A percentile compares a stretch with the other conserved stretches of the same genome.
These are phyloP conservation scores for Tenthredo notha DNA, from an alignment of 2,888 invertebrate species.

Conservation along the genomic window DNA sequence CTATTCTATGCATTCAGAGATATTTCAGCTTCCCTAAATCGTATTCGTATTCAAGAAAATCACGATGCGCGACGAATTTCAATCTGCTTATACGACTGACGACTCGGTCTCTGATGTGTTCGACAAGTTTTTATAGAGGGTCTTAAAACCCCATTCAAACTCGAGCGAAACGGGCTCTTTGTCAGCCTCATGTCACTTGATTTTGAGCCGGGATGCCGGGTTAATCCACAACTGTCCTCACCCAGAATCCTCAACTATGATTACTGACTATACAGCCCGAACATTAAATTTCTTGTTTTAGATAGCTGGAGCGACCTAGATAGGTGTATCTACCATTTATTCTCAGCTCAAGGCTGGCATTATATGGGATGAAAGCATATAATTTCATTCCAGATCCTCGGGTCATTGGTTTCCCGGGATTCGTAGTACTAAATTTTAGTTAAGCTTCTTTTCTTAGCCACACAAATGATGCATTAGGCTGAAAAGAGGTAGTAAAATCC, in stretches of 20 bases:
- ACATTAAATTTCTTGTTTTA: not conserved
- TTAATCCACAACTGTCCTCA: constrained; percentile 20
- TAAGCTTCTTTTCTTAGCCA: not conserved
- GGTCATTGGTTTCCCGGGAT: not conserved
- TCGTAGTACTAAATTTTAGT: not conserved
- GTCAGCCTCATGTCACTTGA: not conserved
- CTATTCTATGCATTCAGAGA: not conserved
- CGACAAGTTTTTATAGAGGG: constrained; percentile 18
- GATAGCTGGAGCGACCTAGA: not conserved
- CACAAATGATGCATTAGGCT: not conserved
- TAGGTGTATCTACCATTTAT: not conserved
- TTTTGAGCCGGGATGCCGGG: not conserved
- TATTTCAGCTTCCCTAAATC: not conserved
- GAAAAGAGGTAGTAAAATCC: not conserved
- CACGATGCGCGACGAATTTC: not conserved
- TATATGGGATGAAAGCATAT: not conserved
- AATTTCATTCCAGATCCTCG: constrained; percentile 4
- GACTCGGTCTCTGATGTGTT: not conserved
- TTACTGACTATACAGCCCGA: not conserved
- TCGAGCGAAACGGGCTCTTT: not conserved
- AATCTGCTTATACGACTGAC: not conserved
- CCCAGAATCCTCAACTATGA: not conserved
- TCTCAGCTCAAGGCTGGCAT: not conserved
- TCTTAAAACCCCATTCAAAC: constrained; percentile 17
- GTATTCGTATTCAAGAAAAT: constrained; percentile 30